Conservation (phyloP, 2,888 invertebrate species). For the Apamea monoglypha region DNA sequence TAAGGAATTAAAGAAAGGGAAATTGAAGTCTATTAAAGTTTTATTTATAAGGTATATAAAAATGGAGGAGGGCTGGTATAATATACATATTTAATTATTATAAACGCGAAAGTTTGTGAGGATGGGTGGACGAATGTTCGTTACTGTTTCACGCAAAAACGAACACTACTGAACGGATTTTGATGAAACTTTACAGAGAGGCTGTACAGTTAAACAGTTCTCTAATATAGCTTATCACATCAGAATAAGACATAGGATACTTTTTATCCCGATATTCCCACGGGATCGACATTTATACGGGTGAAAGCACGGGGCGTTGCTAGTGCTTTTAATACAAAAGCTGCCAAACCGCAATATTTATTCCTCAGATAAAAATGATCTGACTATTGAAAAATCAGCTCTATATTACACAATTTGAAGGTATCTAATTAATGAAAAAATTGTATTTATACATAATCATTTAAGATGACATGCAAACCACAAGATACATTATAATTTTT, state of each 20-base stretch:
- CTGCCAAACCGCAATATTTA: too few species aligned
- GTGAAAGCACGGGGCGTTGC: too few species aligned
- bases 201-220: too few species aligned
- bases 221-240: not conserved
- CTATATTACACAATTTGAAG: not conserved
- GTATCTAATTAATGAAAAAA: not conserved
- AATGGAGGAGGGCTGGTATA: too few species aligned
- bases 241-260: not conserved
- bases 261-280: not conserved
- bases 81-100: too few species aligned
- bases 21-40: too few species aligned
- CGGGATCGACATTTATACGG: too few species aligned
- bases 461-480: slow-evolving; percentile 13
- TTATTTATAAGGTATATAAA: too few species aligned
- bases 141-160: not conserved
- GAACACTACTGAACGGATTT: not conserved
- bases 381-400: not conserved
- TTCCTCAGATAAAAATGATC: not conserved
- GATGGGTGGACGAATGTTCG: not conserved
- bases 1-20: too few species aligned
- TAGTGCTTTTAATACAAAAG: not conserved
- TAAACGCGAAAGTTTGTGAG: not conserved
- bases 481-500: slow-evolving; percentile 1
- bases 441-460: not conserved
- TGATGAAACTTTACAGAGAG: not conserved